These are phyloP conservation scores for Leptinotarsa rubiginosa DNA, from an alignment of 2,888 invertebrate genomes.

Conservation along the genomic window DNA sequence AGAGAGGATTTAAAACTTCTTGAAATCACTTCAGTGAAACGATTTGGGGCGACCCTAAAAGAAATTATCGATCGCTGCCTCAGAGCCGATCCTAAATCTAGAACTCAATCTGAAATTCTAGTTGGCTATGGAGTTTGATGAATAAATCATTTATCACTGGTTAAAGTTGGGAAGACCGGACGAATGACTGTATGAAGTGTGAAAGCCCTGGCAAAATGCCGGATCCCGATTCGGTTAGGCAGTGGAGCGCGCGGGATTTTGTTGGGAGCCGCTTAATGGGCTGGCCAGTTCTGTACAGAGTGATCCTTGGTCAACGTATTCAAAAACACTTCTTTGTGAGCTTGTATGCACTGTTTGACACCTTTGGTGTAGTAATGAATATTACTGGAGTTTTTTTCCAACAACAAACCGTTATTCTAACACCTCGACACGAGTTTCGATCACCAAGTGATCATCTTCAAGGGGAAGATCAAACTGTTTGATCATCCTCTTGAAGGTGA, in stretches of 20 bases:
- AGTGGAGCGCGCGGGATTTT: slow-evolving; percentile 1
- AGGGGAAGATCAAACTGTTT: too few relatives aligned
- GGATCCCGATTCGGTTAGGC: background rate
- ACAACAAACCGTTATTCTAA: too few relatives aligned
- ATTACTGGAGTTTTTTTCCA: too few relatives aligned
- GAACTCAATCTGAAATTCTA: slow-evolving; percentile 35
- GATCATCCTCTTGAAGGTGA: too few relatives aligned
- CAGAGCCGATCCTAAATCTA: slow-evolving; percentile 23
- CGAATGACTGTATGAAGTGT: slow-evolving; percentile 23
- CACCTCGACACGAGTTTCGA: too few relatives aligned
- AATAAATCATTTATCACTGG: slow-evolving; percentile 36
- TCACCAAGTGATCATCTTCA: too few relatives aligned
- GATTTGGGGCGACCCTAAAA: slow-evolving; percentile 22
- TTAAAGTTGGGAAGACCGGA: slow-evolving; percentile 26
- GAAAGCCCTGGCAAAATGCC: slow-evolving; percentile 14
- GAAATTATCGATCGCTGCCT: slow-evolving; percentile 29
- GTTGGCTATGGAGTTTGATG: slow-evolving; percentile 32
- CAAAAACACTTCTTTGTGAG: too few relatives aligned
- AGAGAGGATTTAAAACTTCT: slow-evolving; percentile 13
- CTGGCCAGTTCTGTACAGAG: background rate
- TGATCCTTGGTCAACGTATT: background rate
- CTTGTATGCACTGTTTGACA: too few relatives aligned
- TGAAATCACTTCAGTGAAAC: slow-evolving; percentile 12
- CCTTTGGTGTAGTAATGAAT: too few relatives aligned
- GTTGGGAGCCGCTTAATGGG: background rate